Base-by-base conservation (phyloP, 2,888 invertebrate species). In the Prenolepis imparis region DNA sequence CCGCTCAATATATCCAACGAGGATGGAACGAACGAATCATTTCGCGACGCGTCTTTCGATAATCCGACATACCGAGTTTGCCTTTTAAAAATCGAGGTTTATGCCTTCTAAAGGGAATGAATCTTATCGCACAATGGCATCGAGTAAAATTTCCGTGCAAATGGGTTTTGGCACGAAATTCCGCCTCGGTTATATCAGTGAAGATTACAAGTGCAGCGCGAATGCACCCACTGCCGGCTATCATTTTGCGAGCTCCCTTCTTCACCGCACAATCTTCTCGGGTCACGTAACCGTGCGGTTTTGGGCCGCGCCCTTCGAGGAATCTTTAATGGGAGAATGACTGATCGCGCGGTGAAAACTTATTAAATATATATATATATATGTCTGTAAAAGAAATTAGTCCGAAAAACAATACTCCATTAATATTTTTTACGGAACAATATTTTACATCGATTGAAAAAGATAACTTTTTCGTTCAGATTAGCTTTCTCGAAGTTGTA, bases 91-190 rank as follows among this genome's bases (percentile, higher is more conserved):
- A 80, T 83, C 84, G 75, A 66, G 74, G 68, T 89, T 89, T 86
- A 86, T 78, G 85, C 75, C 74, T 36, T 75, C 68, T 73, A 87
- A 86, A 85, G 66, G 82, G 82, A 82, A 85, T 74, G 83, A 87
- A 86, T 89, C 83, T 85, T 82, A 66, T 80, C 80, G 28, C 28
- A 67, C 85, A 74, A 84, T 75, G 86, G 63, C 66, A 86, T 86
- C 85, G 82, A 81, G 83, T 84, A 83, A 84, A 88, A 89, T 87
- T 85, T 66, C 74, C 83, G 68, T 82, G 89, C 61, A 82, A 90
- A 87, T 85, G 84, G 85, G 57, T 70, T 77, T 85, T 80, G 82
- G 84, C 82, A 87, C 75, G 90, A 87, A 90, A 90, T 87, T 87
- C 84, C 70, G 70, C 21, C 64, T 82, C 74, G 64, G 84, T 86